phyloP scores from a whole-genome alignment of 2,888 invertebrate genomes.

The Archaeoteleia sp. region DNA sequence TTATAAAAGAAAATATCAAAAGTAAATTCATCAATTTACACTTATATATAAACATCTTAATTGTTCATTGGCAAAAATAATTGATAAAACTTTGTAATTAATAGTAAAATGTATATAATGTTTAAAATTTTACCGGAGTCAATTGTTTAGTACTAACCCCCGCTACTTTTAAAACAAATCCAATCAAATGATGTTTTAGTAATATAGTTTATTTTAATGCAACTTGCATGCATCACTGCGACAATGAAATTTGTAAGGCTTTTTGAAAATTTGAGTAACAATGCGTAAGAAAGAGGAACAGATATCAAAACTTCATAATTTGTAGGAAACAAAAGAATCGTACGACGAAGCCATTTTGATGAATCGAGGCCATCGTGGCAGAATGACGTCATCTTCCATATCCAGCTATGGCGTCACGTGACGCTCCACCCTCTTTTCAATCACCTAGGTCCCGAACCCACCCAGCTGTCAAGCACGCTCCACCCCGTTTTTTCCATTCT shows the following conservation, averaged over 20 bases:
- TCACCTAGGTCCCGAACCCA: slow-evolving; percentile 76
- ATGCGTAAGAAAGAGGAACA: not conserved
- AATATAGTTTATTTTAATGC: no score
- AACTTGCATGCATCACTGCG: not conserved
- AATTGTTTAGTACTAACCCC: no score
- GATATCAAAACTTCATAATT: slow-evolving; percentile 37
- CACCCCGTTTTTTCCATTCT: slow-evolving; percentile 73
- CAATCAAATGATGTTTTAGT: no score
- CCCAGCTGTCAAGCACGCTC: slow-evolving; percentile 75
- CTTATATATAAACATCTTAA: no score
- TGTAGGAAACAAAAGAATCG: slow-evolving; percentile 62
- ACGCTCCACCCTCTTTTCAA: slow-evolving; percentile 80
- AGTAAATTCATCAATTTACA: no score
- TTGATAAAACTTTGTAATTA: no score
- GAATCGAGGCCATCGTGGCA: slow-evolving; percentile 79
- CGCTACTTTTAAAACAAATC: no score
- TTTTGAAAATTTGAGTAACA: not conserved
- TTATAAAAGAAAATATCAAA: no score
- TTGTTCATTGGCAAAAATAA: no score
- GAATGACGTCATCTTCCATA: slow-evolving; percentile 74
- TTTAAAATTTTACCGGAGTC: no score
- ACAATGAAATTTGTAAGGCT: not conserved
- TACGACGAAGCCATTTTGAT: slow-evolving; percentile 77
- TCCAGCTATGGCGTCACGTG: slow-evolving; percentile 74
- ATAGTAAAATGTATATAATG: no score